phyloP scores from a whole-genome alignment of 2,888 invertebrate species.

The Lasioglossum morio region DNA sequence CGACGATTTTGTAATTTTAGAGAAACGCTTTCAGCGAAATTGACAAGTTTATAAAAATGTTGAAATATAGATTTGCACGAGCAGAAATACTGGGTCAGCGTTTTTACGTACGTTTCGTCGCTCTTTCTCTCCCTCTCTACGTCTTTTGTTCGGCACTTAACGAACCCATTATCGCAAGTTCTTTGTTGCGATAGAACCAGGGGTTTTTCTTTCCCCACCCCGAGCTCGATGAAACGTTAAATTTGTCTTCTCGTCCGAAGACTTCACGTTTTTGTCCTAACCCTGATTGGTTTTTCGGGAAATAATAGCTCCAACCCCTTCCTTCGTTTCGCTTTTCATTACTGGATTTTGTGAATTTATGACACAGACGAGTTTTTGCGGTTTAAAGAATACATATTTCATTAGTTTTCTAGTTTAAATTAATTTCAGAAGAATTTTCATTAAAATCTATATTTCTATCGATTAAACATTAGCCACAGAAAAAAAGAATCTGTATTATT shows the following conservation, averaged over 20 bases:
- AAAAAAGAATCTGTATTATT: too few species aligned
- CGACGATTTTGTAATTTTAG: not conserved
- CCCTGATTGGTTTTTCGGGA: not conserved
- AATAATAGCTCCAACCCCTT: not conserved
- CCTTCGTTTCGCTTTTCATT: not conserved
- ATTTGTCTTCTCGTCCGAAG: not conserved
- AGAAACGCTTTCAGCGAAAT: not conserved
- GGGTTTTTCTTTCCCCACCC: not conserved
- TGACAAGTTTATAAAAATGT: not conserved
- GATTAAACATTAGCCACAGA: too few species aligned
- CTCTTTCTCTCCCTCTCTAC: not conserved
- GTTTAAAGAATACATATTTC: not conserved
- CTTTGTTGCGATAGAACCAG: not conserved
- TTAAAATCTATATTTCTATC: too few species aligned
- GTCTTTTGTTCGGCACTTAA: not conserved
- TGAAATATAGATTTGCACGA: not conserved
- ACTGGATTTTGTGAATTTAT: not conserved
- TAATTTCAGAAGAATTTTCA: too few species aligned
- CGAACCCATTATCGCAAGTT: conserved; percentile 16
- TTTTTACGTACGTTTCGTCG: not conserved
- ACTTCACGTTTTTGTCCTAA: not conserved
- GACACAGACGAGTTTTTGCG: not conserved
- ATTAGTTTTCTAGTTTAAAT: too few species aligned
- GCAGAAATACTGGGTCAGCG: not conserved
- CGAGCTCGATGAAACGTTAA: conserved; percentile 3